phyloP scores from a whole-genome alignment of 1,140 invertebrate genomes.

The Campodea augens region DNA sequence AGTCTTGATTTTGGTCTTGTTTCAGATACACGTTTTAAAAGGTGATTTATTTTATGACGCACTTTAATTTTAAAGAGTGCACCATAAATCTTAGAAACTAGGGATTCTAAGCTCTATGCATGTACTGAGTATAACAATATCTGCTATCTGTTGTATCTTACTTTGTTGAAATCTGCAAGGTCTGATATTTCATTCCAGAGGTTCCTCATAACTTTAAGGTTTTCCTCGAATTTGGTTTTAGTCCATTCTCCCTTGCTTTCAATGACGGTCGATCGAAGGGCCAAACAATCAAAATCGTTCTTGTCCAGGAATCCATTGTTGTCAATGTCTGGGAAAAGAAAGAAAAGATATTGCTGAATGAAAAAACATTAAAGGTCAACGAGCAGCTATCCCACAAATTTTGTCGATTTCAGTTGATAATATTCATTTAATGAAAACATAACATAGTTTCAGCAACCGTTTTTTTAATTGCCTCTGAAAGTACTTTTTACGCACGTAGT shows the following conservation, averaged over 20 bases:
- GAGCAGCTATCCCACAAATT: not conserved
- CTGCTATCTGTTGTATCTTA: constrained; percentile 25
- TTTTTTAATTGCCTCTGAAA: not conserved
- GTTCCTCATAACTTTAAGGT: constrained; percentile 57
- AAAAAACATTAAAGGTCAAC: not conserved
- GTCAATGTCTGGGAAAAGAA: constrained; percentile 45
- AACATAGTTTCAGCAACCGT: too few relatives aligned
- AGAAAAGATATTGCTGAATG: constrained; percentile 2
- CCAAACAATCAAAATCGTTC: constrained; percentile 61
- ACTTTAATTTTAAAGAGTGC: too few relatives aligned
- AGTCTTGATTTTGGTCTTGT: too few relatives aligned
- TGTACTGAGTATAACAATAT: too few relatives aligned
- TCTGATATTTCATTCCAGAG: constrained; percentile 67
- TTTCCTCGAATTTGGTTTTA: constrained; percentile 42
- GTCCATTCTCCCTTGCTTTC: constrained; percentile 63
- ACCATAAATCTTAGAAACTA: too few relatives aligned
- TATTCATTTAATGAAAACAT: too few relatives aligned
- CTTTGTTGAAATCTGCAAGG: constrained; percentile 67
- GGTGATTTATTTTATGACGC: too few relatives aligned
- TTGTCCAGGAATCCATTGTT: constrained; percentile 61
- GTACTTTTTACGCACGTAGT: too few relatives aligned
- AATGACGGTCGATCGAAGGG: constrained; percentile 52
- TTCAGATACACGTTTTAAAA: too few relatives aligned
- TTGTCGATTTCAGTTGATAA: too few relatives aligned
- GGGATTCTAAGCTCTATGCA: too few relatives aligned